Evolutionary conservation across 1,140 invertebrate genomes (phyloP).

Genomic region (Coptotermes formosanus): DNA sequence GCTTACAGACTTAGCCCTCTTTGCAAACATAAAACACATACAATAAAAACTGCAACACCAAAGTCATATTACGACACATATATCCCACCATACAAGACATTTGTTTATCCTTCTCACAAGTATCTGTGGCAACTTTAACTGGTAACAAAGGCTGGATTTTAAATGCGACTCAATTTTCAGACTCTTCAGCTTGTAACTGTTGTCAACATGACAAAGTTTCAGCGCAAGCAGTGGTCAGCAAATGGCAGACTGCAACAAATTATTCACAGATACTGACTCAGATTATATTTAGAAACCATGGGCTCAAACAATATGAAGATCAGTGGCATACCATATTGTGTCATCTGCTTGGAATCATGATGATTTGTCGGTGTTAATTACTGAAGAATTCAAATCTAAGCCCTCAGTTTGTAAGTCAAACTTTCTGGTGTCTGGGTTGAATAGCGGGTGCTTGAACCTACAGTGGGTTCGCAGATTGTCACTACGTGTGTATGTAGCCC

Average conservation of each 20-base stretch:
- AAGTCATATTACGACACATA: not conserved
- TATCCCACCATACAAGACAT: not conserved
- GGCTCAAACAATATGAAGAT: not conserved
- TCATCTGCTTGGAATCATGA: constrained; percentile 23
- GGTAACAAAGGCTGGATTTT: not conserved
- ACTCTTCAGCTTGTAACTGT: not conserved
- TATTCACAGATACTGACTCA: not conserved
- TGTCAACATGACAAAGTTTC: not conserved
- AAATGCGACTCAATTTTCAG: not conserved
- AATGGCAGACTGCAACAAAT: not conserved
- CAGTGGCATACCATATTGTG: not conserved
- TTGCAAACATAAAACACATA: not conserved
- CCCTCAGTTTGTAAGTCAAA: constrained; percentile 54
- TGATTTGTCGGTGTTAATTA: constrained; percentile 25
- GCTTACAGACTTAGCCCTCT: no score
- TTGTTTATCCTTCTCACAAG: not conserved
- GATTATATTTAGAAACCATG: not conserved
- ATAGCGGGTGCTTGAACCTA: constrained; percentile 83
- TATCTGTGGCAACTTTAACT: not conserved
- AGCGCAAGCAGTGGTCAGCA: not conserved
- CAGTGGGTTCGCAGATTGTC: constrained; percentile 85
- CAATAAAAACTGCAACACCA: not conserved
- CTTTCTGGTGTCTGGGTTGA: constrained; percentile 76
- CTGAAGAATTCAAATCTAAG: constrained; percentile 23
- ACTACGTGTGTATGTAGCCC: constrained; percentile 81